Conservation (phyloP, 2,888 invertebrate genomes). For the Sminthurinus aureus region DNA sequence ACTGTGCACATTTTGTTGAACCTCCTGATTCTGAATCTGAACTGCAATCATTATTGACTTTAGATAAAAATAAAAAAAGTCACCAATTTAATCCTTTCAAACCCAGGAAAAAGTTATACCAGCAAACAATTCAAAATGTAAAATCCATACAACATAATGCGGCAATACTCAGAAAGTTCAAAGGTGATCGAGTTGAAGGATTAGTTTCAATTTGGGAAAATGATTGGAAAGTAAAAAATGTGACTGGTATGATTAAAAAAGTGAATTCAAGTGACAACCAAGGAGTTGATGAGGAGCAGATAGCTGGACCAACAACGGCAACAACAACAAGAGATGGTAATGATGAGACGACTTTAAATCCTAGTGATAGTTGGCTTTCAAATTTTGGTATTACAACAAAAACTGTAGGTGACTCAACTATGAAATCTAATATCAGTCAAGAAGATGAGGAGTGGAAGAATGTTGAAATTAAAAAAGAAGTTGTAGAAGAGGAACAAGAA, state of each 20-base stretch:
- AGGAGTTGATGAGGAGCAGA: background rate
- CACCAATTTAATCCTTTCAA: background rate
- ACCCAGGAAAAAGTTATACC: background rate
- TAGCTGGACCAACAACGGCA: no score
- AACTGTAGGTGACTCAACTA: background rate
- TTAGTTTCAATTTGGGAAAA: conserved; percentile 34
- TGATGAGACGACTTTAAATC: background rate
- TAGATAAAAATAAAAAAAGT: background rate
- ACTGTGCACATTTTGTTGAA: conserved; percentile 48
- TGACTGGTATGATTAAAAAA: background rate
- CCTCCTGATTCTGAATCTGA: no score
- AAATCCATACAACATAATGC: background rate
- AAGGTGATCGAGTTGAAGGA: background rate
- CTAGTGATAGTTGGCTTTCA: background rate
- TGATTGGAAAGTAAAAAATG: conserved; percentile 6
- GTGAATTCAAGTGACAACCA: background rate
- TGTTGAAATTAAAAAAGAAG: no score
- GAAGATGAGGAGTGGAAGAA: no score
- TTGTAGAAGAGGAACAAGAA: no score
- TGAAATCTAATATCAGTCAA: no score
- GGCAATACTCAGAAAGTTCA: conserved; percentile 10
- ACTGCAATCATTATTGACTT: conserved; percentile 17
- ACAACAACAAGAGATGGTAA: background rate
- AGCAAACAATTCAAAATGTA: background rate
- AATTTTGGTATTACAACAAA: background rate